These are phyloP conservation scores for Rhabdornis inornatus DNA, from an alignment of 2,113 vertebrate species.

Conservation along the genomic window DNA sequence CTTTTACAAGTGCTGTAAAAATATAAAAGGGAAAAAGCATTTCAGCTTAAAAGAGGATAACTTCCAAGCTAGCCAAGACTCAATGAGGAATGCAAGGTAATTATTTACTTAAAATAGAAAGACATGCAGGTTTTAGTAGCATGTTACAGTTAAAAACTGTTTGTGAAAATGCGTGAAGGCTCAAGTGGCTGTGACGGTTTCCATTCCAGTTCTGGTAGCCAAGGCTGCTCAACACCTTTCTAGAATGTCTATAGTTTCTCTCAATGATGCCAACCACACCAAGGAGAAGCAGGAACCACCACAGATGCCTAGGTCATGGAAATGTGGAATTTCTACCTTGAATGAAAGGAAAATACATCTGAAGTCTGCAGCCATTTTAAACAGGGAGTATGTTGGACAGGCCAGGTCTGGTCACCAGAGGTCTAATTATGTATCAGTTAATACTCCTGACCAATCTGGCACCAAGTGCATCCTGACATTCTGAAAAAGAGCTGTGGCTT, in stretches of 20 bases:
- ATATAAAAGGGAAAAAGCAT: not conserved
- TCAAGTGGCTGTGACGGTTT: not conserved
- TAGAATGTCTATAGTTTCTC: not conserved
- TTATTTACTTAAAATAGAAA: not conserved
- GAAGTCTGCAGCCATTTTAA: not conserved
- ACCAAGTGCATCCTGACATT: not conserved
- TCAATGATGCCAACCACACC: not conserved
- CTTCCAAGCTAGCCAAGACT: not conserved
- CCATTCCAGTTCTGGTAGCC: not conserved
- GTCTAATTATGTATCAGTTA: not conserved
- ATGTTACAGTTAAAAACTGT: not conserved
- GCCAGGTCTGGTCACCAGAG: not conserved
- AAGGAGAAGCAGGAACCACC: not conserved
- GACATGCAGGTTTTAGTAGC: not conserved
- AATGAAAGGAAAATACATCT: not conserved
- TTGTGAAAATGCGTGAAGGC: not conserved
- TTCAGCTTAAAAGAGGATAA: not conserved
- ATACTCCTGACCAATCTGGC: not conserved
- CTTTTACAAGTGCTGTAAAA: constrained; percentile 76
- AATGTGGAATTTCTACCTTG: not conserved
- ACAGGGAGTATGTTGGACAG: not conserved
- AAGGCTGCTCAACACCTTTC: not conserved
- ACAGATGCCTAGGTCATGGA: not conserved
- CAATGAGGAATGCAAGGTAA: not conserved
- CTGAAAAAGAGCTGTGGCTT: not conserved